Percentiles rank a stretch among this genome's conserved stretches.
phyloP scores from a whole-genome alignment of 2,113 vertebrate genomes.

The Heliornis fulica region DNA sequence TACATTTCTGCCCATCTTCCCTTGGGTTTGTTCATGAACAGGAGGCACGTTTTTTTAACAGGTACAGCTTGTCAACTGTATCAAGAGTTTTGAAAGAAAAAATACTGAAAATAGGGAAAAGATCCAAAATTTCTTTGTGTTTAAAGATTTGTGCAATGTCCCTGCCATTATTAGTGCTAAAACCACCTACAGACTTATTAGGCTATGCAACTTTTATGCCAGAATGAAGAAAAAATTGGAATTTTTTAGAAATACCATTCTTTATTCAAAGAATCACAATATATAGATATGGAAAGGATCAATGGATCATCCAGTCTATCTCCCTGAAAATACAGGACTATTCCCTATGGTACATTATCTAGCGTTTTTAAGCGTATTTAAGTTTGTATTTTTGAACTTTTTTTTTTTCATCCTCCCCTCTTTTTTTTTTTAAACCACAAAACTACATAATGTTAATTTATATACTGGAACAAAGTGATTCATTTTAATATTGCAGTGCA shows the following conservation, averaged over 20 bases:
- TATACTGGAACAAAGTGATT: conserved; percentile 51
- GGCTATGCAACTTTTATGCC: neutral
- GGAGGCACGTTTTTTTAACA: conserved; percentile 20
- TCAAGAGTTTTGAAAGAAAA: neutral
- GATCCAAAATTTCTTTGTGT: neutral
- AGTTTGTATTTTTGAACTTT: conserved; percentile 9
- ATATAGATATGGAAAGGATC: conserved; percentile 19
- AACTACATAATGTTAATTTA: conserved; percentile 32
- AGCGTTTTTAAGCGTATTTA: conserved; percentile 18
- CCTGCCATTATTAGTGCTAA: neutral
- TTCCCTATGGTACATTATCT: neutral
- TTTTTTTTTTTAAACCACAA: neutral
- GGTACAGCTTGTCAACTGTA: neutral
- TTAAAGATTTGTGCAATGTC: neutral
- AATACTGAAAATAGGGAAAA: neutral
- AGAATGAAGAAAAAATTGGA: conserved; percentile 33
- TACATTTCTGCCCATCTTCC: neutral
- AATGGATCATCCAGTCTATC: conserved; percentile 40
- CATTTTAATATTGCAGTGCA: conserved; percentile 34
- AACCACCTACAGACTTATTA: neutral
- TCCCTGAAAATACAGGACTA: neutral
- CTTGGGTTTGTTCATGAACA: conserved; percentile 33
- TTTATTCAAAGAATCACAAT: conserved; percentile 61
- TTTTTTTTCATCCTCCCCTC: neutral
- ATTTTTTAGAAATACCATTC: neutral